Base-by-base conservation (phyloP, 1,140 invertebrate genomes). In the Bombus sibiricus region DNA sequence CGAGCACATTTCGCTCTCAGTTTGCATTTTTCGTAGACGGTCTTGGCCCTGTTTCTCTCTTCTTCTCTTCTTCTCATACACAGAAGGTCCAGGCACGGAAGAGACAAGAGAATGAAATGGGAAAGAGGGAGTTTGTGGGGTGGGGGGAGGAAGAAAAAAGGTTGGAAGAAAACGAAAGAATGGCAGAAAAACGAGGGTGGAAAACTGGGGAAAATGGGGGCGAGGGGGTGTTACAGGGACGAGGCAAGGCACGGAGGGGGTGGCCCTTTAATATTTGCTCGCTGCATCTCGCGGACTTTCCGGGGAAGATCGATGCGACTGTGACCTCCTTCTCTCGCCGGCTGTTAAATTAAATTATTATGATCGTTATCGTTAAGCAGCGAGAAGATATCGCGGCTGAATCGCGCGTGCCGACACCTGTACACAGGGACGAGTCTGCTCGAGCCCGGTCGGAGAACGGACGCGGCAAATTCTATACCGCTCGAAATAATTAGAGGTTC, bases 271-370 rank as follows among this genome's bases (percentile, higher is more conserved):
- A 90, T 89, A 90, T 90, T 90, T 90, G 86, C 90, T 83, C 62
- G 84, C 66, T 81, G 80, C 86, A 90, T 76, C 80, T 62, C 74
- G 74, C 75, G 81, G 69, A 57, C 47, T 71, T 66, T 76, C 75
- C 62, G 62, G 62, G 43, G 47, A 76, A 79, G 85, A 82, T 88
- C 86, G 83, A 86, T 83, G 86, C 82, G 73, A 82, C 78, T 72
- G 82, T 86, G 88, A 90, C 86, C 86, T 90, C 89, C 66, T 88
- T 90, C 83, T 87, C 88, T 47, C 66, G 75, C 66, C 12, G 64
- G 57, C 71, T 77, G 86, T 90, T 88, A 90, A 88, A 91, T 90
- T 84, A 88, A 88, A 91, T 91, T 90, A 90, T 91, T 84, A 91
- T 88, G 86, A 90, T 90, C 83, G 68, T 90, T 90, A 87, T 90